Percentiles rank a stretch among this genome's conserved stretches.
These are phyloP conservation scores for Oreocharis arfaki DNA, from an alignment of 2,113 vertebrate genomes.

Conservation along the genomic window DNA sequence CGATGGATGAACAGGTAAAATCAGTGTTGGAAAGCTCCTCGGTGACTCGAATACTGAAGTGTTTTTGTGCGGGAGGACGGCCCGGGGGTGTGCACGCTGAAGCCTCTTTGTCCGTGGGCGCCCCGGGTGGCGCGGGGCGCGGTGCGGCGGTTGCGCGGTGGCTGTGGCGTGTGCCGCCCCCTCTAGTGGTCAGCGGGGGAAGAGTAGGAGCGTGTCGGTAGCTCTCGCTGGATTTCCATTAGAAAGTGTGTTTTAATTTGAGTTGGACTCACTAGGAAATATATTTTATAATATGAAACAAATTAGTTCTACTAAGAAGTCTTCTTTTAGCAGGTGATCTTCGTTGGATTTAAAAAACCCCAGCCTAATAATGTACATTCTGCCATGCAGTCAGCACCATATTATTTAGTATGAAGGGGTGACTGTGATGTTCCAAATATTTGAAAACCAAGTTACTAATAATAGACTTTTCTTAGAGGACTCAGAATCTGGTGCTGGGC, in stretches of 20 bases:
- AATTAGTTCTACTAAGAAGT: background rate
- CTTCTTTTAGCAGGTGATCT: background rate
- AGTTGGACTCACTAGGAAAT: background rate
- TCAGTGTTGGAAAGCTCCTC: background rate
- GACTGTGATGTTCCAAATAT: background rate
- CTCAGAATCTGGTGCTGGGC: background rate
- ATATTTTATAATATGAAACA: background rate
- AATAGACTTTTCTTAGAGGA: background rate
- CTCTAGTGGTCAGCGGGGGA: background rate
- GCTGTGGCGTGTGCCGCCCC: background rate
- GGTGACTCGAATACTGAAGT: accelerated
- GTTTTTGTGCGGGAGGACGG: background rate
- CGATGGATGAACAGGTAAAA: background rate
- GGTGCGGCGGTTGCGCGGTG: background rate
- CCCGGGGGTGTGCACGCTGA: accelerated
- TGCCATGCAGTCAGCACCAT: background rate
- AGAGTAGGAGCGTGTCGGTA: accelerated
- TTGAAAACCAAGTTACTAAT: background rate
- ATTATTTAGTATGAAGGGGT: background rate
- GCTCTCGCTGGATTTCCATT: background rate
- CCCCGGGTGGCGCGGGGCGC: background rate
- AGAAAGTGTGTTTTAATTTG: background rate
- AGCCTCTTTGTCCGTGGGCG: background rate
- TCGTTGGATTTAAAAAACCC: background rate
- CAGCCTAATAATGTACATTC: background rate